Percentiles rank a stretch among this genome's conserved stretches.
Conservation (phyloP, 2,888 invertebrate genomes). For the Ypsolopha sequella region DNA sequence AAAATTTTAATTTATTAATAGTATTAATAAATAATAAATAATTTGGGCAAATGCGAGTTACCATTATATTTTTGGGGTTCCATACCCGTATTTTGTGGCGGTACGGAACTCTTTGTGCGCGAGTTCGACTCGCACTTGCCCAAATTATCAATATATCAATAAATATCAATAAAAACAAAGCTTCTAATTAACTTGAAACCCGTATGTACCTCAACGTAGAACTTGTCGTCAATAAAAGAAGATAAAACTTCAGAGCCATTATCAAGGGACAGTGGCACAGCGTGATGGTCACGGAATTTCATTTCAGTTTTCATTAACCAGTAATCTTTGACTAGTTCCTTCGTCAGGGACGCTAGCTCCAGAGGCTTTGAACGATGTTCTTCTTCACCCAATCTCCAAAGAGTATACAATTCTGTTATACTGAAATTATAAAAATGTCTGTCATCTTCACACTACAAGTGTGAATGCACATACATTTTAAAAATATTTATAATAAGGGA, state of each 20-base stretch:
- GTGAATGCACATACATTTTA: no score
- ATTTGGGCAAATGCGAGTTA: no score
- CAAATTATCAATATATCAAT: no score
- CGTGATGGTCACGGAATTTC: slow-evolving; percentile 34
- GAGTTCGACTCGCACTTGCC: no score
- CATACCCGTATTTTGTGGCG: no score
- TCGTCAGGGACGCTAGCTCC: slow-evolving; percentile 10
- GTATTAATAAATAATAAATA: background rate
- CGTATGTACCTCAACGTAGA: slow-evolving; percentile 33
- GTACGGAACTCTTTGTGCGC: no score
- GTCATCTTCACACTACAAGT: background rate
- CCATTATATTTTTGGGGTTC: no score
- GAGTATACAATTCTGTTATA: slow-evolving; percentile 37
- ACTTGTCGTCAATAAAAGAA: slow-evolving; percentile 28
- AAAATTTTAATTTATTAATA: slow-evolving; percentile 10
- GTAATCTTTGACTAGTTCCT: no score
- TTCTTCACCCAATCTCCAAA: slow-evolving; percentile 33
- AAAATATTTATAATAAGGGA: no score
- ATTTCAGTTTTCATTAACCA: slow-evolving; percentile 11
- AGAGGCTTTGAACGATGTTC: slow-evolving; percentile 25
- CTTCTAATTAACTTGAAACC: no score
- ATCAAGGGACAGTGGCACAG: slow-evolving; percentile 21
- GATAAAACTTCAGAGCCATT: slow-evolving; percentile 19
- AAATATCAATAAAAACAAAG: no score
- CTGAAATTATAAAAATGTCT: slow-evolving; percentile 16